A percentile compares a stretch with the other conserved stretches of the same genome.
phyloP scores from a whole-genome alignment of 2,888 invertebrate genomes.

The Scaeva pyrastri region DNA sequence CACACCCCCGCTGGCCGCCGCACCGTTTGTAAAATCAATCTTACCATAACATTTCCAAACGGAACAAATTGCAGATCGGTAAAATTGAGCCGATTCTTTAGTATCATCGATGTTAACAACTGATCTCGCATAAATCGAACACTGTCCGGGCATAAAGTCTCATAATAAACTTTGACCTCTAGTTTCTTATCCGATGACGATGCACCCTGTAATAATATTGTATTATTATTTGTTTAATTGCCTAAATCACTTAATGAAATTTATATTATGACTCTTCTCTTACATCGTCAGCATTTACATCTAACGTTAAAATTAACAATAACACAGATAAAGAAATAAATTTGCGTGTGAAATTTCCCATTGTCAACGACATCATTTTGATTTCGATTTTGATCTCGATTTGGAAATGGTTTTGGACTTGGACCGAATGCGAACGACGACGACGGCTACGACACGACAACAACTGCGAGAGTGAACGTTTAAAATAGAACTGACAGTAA shows the following conservation, averaged over 20 bases:
- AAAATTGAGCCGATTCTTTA: conserved; percentile 78
- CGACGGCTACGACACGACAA: neutral
- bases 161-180: conserved; percentile 81
- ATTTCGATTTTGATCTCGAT: neutral
- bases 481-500: conserved; percentile 45
- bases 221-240: neutral
- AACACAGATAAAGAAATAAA: conserved; percentile 35
- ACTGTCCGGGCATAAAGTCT: conserved; percentile 82
- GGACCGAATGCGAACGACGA: neutral
- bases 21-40: neutral
- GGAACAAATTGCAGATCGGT: conserved; percentile 81
- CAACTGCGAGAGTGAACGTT: conserved; percentile 43
- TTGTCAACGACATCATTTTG: conserved; percentile 27
- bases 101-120: conserved; percentile 78
- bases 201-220: conserved; percentile 1
- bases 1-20: no score
- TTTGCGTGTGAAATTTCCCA: neutral
- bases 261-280: neutral
- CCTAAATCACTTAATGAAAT: neutral
- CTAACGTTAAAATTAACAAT: conserved; percentile 3
- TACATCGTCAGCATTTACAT: conserved; percentile 29
- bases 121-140: conserved; percentile 79
- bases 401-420: neutral
- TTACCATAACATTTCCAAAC: conserved; percentile 82
- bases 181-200: conserved; percentile 68